A percentile compares a stretch with the other conserved stretches of the same genome.
These are phyloP conservation scores for Apeira syringaria DNA, from an alignment of 2,888 invertebrate genomes.

Conservation along the genomic window DNA sequence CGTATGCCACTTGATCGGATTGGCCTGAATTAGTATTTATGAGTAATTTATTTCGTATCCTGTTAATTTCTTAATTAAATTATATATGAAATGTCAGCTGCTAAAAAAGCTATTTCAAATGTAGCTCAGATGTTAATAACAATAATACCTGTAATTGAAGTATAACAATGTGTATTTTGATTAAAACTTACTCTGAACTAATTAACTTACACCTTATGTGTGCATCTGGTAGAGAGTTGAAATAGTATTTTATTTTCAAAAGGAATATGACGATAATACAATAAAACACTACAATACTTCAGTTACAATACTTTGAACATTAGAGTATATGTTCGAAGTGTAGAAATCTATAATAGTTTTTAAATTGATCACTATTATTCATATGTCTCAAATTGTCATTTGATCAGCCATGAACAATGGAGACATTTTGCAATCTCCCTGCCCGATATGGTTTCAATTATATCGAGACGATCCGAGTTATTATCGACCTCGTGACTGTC, in stretches of 20 bases:
- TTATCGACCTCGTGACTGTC: slow-evolving; percentile 26
- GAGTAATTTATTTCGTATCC: slow-evolving; percentile 35
- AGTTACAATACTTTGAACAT: too few species aligned
- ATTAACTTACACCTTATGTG: too few species aligned
- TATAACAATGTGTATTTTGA: too few species aligned
- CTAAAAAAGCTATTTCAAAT: slow-evolving; percentile 1
- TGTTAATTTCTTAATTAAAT: slow-evolving; percentile 22
- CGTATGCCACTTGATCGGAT: slow-evolving; percentile 30
- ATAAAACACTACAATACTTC: too few species aligned
- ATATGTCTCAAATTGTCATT: too few species aligned
- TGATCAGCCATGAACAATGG: slow-evolving; percentile 30
- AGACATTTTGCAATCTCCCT: slow-evolving; percentile 30
- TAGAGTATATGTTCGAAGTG: too few species aligned
- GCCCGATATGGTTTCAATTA: slow-evolving; percentile 26
- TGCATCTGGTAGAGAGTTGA: too few species aligned
- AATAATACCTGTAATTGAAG: background rate
- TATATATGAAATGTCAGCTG: slow-evolving; percentile 6
- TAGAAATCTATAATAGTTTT: too few species aligned
- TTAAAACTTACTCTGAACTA: too few species aligned
- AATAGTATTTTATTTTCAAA: too few species aligned
- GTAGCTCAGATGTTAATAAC: background rate
- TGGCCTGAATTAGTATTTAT: slow-evolving; percentile 20
- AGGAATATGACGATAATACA: too few species aligned
- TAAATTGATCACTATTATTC: background rate
- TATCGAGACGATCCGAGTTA: slow-evolving; percentile 27